Conservation (phyloP, 2,113 vertebrate species). For the Cyrtonyx montezumae region DNA sequence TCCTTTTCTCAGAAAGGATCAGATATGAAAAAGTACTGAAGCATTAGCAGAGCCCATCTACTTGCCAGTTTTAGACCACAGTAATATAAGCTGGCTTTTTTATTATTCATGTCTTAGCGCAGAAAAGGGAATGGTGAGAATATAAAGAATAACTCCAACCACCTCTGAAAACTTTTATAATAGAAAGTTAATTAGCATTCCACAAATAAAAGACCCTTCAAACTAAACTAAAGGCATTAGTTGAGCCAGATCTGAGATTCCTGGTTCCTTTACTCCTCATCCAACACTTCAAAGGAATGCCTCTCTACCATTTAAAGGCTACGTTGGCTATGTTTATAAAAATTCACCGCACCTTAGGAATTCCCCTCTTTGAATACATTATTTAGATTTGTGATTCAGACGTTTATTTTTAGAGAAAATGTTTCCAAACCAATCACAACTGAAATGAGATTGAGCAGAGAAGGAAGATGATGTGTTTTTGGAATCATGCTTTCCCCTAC, state of each 20-base stretch:
- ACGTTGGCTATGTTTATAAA: constrained; percentile 40
- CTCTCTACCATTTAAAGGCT: constrained; percentile 9
- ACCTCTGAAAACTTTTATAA: neutral
- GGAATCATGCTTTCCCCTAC: neutral
- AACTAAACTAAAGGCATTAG: neutral
- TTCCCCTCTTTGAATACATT: constrained; percentile 15
- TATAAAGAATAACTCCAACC: neutral
- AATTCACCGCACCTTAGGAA: constrained; percentile 39
- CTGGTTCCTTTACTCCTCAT: neutral
- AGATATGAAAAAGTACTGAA: constrained; percentile 65
- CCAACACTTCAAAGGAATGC: constrained; percentile 59
- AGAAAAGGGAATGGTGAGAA: neutral
- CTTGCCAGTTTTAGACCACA: constrained; percentile 69
- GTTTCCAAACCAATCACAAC: neutral
- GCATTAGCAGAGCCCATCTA: constrained; percentile 76
- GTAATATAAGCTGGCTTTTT: constrained; percentile 18
- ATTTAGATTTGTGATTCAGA: neutral
- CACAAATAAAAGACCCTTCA: constrained; percentile 17
- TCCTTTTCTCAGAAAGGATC: constrained; percentile 67
- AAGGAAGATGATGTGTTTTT: neutral
- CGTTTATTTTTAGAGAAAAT: neutral
- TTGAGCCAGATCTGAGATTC: neutral
- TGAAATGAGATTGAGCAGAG: neutral
- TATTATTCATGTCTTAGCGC: constrained; percentile 14
- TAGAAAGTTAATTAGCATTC: constrained; percentile 44